Evolutionary conservation across 2,797 vertebrate species (phyloP).

Genomic region (Hyperoplus lanceolatus): DNA sequence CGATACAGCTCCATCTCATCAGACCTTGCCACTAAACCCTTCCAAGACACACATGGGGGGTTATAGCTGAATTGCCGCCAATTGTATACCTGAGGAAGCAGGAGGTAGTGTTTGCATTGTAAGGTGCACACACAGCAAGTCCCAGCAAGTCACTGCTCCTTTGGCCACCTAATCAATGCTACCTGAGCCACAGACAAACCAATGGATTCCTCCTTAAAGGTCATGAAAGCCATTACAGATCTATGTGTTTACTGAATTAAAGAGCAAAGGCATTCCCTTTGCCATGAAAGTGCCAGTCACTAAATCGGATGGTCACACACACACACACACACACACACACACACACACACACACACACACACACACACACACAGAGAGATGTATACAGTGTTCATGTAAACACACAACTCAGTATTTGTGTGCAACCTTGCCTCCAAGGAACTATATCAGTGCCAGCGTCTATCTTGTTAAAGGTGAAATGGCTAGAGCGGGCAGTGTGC

Average conservation of each 20-base stretch:
- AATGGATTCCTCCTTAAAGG: conserved; percentile 69
- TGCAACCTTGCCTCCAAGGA: conserved; percentile 70
- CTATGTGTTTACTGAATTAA: conserved; percentile 67
- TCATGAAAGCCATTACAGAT: conserved; percentile 68
- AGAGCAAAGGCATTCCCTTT: conserved; percentile 38
- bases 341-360: conserved; percentile 15
- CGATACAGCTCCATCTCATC: conserved; percentile 60
- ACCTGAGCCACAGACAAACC: conserved; percentile 75
- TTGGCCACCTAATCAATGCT: conserved; percentile 82
- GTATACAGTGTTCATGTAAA: conserved; percentile 31
- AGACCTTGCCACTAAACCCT: conserved; percentile 49
- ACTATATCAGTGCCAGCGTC: conserved; percentile 73
- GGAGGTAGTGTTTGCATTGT: conserved; percentile 64
- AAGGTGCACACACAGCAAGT: conserved; percentile 62
- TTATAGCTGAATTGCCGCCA: conserved; percentile 33
- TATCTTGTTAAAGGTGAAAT: conserved; percentile 82
- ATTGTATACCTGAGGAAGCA: conserved; percentile 34
- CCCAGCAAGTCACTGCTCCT: conserved; percentile 80
- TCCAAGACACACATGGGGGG: conserved; percentile 48
- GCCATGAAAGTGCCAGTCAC: background rate
- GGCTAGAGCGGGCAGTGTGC: conserved; percentile 70
- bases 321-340: background rate
- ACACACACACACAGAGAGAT: conserved; percentile 4
- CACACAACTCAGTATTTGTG: conserved; percentile 49
- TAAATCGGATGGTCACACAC: conserved; percentile 27